A percentile compares a stretch with the other conserved stretches of the same genome.
Evolutionary conservation across 23 tunicate genomes (phyloP).

Genomic region (Pegea sp.): DNA sequence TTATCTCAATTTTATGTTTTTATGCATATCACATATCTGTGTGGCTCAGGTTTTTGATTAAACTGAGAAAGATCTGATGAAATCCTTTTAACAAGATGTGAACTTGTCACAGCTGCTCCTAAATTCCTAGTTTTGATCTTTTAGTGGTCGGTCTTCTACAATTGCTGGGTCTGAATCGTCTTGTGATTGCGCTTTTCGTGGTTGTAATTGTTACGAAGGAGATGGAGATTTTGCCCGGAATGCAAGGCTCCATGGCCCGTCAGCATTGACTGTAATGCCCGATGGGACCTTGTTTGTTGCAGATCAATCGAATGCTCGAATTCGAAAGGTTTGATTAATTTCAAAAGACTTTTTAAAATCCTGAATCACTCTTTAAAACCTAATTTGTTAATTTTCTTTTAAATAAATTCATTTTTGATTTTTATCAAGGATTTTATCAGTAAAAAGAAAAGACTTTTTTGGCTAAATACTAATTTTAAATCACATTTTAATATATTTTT

Average conservation of each 20-base stretch:
- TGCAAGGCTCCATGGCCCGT: conserved; percentile 42
- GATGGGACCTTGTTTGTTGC: conserved; percentile 60
- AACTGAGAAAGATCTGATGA: no score
- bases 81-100: no score
- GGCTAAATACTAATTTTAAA: no score
- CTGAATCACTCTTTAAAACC: no score
- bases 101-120: no score
- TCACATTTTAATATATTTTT: no score
- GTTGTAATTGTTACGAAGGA: conserved; percentile 66
- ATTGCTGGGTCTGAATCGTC: conserved; percentile 56
- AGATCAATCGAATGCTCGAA: conserved; percentile 58
- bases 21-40: no score
- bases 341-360: no score
- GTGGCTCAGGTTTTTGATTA: no score
- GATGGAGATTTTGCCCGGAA: conserved; percentile 85
- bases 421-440: not conserved
- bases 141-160: conserved; percentile 38
- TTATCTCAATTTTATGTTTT: no score
- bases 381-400: not conserved
- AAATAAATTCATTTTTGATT: not conserved
- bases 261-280: conserved; percentile 47
- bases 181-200: conserved; percentile 64
- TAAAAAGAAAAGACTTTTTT: not conserved
- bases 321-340: conserved; percentile 26
- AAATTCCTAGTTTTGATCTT: no score